These are phyloP conservation scores for Poecilobothrus nobilitatus DNA, from an alignment of 2,888 invertebrate genomes.

Conservation along the genomic window DNA sequence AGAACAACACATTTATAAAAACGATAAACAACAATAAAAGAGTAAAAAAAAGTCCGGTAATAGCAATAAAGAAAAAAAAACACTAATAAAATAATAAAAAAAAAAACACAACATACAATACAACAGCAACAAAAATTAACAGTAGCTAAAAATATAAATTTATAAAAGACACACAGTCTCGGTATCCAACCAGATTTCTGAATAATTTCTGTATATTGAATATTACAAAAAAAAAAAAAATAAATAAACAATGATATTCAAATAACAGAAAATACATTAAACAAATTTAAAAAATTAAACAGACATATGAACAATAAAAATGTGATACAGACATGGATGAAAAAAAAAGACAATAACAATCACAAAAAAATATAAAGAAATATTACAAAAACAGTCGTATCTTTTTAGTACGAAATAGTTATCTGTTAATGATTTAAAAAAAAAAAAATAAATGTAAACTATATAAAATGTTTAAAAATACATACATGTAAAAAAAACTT, in stretches of 20 bases:
- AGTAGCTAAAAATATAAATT: neutral
- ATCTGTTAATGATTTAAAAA: no score
- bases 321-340: no score
- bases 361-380: no score
- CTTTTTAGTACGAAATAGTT: no score
- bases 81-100: neutral
- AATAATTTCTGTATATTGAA: neutral
- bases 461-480: no score
- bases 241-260: neutral
- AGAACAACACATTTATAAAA: neutral
- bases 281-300: neutral
- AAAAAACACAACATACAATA: neutral
- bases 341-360: neutral
- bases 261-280: neutral
- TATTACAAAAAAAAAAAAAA: neutral
- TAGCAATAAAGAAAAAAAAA: neutral
- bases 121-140: neutral
- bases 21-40: neutral
- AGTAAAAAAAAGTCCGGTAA: neutral
- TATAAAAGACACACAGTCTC: conserved; percentile 8
- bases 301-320: neutral
- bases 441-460: no score
- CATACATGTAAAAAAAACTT: no score
- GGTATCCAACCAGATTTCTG: conserved; percentile 9
- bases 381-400: no score